phyloP scores from a whole-genome alignment of 2,797 vertebrate species.

The Poecilia velifera region DNA sequence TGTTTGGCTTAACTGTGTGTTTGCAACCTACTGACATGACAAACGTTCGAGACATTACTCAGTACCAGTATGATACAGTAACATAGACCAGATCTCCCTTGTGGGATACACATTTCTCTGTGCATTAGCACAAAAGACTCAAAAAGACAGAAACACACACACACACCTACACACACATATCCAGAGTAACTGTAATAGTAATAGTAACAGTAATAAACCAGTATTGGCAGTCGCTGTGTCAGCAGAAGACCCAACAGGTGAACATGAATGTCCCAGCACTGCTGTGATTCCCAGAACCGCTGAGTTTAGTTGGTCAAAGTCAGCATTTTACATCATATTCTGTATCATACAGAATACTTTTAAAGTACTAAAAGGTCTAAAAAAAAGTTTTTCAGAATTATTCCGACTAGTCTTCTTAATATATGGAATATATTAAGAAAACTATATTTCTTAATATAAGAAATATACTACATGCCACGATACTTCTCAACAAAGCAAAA shows the following conservation, averaged over 20 bases:
- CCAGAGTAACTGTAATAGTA: not conserved
- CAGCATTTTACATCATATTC: not conserved
- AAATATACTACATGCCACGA: not conserved
- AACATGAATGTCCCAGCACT: not conserved
- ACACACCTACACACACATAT: conserved; percentile 3
- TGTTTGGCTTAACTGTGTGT: conserved; percentile 3
- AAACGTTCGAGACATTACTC: conserved; percentile 53
- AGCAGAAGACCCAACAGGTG: conserved; percentile 48
- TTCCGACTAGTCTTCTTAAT: not conserved
- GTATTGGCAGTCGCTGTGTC: conserved; percentile 30
- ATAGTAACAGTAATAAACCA: conserved; percentile 4
- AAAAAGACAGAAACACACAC: not conserved
- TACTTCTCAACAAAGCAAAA: not conserved
- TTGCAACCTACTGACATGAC: conserved; percentile 56
- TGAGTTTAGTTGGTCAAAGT: conserved; percentile 29
- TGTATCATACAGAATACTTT: not conserved
- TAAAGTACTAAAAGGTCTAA: not conserved
- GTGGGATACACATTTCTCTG: conserved; percentile 49
- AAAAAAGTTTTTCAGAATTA: not conserved
- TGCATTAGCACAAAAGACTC: conserved; percentile 54
- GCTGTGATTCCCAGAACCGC: conserved; percentile 19
- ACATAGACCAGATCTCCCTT: conserved; percentile 42
- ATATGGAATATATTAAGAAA: not conserved
- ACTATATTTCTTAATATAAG: not conserved
- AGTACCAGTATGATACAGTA: conserved; percentile 49